Percentiles rank a stretch among this genome's conserved stretches.
Conservation (phyloP, 2,797 vertebrate species). For the Phyllotis vaccarum region DNA sequence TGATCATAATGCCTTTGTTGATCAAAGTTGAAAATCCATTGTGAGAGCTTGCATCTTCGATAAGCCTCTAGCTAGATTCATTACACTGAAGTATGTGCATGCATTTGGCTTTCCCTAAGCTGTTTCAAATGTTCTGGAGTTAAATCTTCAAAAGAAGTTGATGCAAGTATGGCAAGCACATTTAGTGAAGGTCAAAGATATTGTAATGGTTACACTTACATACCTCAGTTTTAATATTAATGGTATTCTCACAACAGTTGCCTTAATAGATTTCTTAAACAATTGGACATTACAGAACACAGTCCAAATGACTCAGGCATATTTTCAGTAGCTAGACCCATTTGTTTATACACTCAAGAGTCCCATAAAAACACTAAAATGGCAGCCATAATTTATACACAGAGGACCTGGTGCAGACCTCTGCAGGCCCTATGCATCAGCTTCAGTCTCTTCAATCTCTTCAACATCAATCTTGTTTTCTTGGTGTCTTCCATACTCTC, state of each 20-base stretch:
- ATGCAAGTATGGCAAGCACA: neutral
- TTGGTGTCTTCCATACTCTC: neutral
- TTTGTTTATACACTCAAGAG: too few species aligned
- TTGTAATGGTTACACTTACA: slow-evolving; percentile 1
- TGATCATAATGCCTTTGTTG: slow-evolving; percentile 57
- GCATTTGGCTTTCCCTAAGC: neutral
- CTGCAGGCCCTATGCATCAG: neutral
- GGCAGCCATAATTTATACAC: neutral
- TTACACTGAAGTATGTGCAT: slow-evolving; percentile 37
- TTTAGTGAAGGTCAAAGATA: slow-evolving; percentile 19
- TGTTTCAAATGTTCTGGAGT: slow-evolving; percentile 34
- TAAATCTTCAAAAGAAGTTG: slow-evolving; percentile 10
- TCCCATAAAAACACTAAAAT: neutral
- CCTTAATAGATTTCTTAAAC: slow-evolving; percentile 54
- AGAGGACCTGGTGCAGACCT: neutral
- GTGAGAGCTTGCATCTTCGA: slow-evolving; percentile 43
- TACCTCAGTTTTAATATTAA: slow-evolving; percentile 49
- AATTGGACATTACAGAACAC: slow-evolving; percentile 4
- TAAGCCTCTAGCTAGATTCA: slow-evolving; percentile 15
- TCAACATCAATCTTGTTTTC: neutral
- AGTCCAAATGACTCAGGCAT: slow-evolving; percentile 29
- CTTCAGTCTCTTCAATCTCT: neutral
- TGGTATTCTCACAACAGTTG: neutral
- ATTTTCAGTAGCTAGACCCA: slow-evolving; percentile 18
- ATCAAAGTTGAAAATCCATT: slow-evolving; percentile 63